These are phyloP conservation scores for Hirtodrosophila confusa DNA, from an alignment of 2,888 invertebrate species.

Conservation along the genomic window DNA sequence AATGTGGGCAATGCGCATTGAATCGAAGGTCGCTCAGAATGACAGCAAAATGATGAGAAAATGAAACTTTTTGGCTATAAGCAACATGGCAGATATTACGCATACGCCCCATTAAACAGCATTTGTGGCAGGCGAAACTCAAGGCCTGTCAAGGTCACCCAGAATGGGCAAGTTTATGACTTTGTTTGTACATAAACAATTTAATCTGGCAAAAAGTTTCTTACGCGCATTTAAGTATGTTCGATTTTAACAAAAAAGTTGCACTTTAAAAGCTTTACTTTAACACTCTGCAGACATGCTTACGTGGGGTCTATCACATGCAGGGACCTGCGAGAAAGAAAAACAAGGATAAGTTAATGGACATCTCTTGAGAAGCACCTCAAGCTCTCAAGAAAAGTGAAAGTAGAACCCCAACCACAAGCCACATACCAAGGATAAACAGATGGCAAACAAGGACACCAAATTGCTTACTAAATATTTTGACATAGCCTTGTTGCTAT, in stretches of 20 bases:
- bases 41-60: constrained; percentile 4
- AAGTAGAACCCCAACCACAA: background rate
- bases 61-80: constrained; percentile 6
- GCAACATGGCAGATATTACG: constrained; percentile 19
- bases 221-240: background rate
- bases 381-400: constrained; percentile 12
- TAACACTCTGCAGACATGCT: no score
- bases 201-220: no score
- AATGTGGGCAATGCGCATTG: constrained; percentile 25
- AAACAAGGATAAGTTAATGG: background rate
- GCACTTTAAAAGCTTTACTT: background rate
- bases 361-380: background rate
- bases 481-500: constrained; percentile 26
- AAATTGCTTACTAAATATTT: constrained; percentile 45
- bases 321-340: constrained; percentile 14
- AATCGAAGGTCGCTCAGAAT: constrained; percentile 9
- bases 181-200: background rate
- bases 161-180: background rate
- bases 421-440: constrained; percentile 31
- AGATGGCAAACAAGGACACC: constrained; percentile 19
- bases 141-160: background rate
- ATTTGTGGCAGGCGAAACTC: constrained; percentile 1
- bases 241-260: background rate
- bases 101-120: constrained; percentile 38
- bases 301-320: background rate